Conservation (phyloP, 2,888 invertebrate species). For the Hydroisotoma schaefferi region DNA sequence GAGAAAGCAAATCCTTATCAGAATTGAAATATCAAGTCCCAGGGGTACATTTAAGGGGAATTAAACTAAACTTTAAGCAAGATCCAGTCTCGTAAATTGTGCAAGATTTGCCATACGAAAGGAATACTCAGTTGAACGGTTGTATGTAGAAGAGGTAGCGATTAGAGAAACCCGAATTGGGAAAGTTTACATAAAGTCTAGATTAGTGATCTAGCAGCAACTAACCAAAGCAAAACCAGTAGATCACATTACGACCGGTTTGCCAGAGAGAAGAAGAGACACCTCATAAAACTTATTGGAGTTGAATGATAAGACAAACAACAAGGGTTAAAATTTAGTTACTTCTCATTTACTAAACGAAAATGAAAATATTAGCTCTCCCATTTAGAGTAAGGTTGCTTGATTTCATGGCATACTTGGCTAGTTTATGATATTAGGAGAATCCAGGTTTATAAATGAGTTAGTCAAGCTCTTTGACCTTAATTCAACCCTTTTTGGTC, state of each 20-base stretch:
- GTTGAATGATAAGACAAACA: slow-evolving; percentile 8
- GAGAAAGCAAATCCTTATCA: slow-evolving; percentile 25
- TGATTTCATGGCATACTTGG: too few species aligned
- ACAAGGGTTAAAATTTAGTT: slow-evolving; percentile 2
- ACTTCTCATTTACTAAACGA: not conserved
- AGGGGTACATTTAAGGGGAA: slow-evolving; percentile 46
- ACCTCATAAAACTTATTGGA: slow-evolving; percentile 15
- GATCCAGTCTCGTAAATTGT: slow-evolving; percentile 1
- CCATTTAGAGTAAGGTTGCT: too few species aligned
- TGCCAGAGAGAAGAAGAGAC: not conserved
- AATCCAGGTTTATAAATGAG: too few species aligned
- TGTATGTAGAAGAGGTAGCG: too few species aligned
- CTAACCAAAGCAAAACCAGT: not conserved
- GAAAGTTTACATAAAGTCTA: not conserved
- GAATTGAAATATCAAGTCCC: slow-evolving; percentile 27
- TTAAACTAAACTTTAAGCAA: slow-evolving; percentile 41
- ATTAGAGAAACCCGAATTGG: too few species aligned
- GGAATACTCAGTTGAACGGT: too few species aligned
- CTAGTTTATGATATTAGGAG: too few species aligned
- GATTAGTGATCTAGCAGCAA: slow-evolving; percentile 1
- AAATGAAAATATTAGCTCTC: too few species aligned
- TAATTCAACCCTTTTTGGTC: too few species aligned
- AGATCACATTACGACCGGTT: slow-evolving; percentile 10
- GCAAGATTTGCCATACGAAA: not conserved
- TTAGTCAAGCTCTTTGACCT: too few species aligned